Base-by-base conservation (phyloP, 2,888 invertebrate genomes). In the Brachypalpus laphriformis region DNA sequence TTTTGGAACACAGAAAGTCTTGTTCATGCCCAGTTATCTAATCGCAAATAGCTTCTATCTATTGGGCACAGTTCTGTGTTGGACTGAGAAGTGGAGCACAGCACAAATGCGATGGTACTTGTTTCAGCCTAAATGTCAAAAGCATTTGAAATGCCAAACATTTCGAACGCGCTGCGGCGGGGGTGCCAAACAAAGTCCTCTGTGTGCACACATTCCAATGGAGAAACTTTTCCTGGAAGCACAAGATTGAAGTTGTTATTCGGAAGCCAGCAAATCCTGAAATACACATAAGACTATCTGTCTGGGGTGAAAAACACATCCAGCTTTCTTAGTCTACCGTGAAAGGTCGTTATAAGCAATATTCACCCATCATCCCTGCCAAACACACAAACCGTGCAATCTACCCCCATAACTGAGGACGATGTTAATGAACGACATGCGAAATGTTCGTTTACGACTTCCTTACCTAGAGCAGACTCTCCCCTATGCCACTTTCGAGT, bases 361-460 rank as follows among this genome's bases (percentile, higher is more conserved):
- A 74, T 66, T 74, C 80, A 68, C 28, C 68, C 66, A 56, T 34
- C 51, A 45, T 34, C 75, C 45, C 40, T 37, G 14, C 11, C n/a
- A 34, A 34, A 34, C 7, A 34, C 25, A 25, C 51, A 25, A 6
- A 51, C 59, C 37, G 5, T 25, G 5, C 56, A 1, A 28, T 7
- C 31, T 28, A 49, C 18, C 61, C 65, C 18, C n/a, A 16, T 8
- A 42, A 31, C 40, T 14, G 54, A 72, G 45, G 63, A 71, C 66
- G 70, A 81, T 70, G 75, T 85, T 85, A 85, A 85, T 81, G 81
- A 85, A 81, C 81, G 76, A 71, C 85, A 85, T 81, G 85, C 75
- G 75, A 81, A 85, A 81, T 76, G 47, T 76, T 85, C 81, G 75
- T 85, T 80, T 74, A 83, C 42, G 74, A 80, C 74, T 80, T 66